Conservation (phyloP, 2,113 vertebrate species). For the Tragulus kanchil region DNA sequence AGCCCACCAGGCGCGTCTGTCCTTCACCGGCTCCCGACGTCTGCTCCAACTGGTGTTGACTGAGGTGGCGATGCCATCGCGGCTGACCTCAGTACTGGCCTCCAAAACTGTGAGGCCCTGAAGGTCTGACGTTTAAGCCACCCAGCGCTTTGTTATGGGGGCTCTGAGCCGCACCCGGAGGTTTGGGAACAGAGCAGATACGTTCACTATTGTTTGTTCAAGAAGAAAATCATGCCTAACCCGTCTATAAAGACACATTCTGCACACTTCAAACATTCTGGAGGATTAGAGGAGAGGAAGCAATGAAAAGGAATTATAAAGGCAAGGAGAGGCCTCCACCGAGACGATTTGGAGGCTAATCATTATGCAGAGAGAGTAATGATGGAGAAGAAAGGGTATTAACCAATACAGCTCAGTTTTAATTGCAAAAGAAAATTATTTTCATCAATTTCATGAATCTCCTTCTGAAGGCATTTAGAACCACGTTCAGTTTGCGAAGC, state of each 20-base stretch:
- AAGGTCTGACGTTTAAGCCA: accelerated
- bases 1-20: no score
- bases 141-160: accelerated
- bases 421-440: neutral
- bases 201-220: neutral
- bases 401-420: neutral
- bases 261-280: neutral
- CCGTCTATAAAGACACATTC: neutral
- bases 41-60: no score
- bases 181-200: neutral
- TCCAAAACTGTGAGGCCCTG: neutral
- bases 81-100: no score
- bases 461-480: neutral
- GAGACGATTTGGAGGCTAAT: neutral
- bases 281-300: neutral
- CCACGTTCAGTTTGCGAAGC: neutral
- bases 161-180: neutral
- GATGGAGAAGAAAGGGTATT: neutral
- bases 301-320: neutral
- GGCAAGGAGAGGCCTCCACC: neutral
- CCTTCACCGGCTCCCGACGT: no score
- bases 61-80: no score
- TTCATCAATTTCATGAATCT: neutral
- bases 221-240: neutral
- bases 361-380: neutral